A percentile compares a stretch with the other conserved stretches of the same genome.
phyloP scores from a whole-genome alignment of 2,797 vertebrate genomes.

The Sebastiscus albofasciatus region DNA sequence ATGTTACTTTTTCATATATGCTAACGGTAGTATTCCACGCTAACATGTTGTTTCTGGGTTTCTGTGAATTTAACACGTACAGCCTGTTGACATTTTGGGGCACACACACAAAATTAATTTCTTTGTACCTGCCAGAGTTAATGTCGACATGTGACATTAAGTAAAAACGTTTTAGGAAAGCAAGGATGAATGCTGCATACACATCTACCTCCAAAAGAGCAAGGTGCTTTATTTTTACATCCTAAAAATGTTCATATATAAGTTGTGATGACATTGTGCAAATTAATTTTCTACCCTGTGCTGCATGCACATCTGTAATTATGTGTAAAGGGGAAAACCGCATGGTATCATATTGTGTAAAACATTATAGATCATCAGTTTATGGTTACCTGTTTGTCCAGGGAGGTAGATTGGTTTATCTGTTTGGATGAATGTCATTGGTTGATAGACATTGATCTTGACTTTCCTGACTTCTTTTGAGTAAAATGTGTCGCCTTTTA shows the following conservation, averaged over 20 bases:
- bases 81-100: background rate
- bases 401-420: constrained; percentile 93
- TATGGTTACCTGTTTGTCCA: constrained; percentile 78
- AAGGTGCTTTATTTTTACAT: background rate
- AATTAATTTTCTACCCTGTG: background rate
- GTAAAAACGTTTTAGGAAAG: background rate
- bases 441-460: constrained; percentile 67
- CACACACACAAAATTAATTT: background rate
- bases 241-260: background rate
- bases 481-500: constrained; percentile 78
- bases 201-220: background rate
- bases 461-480: constrained; percentile 81
- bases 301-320: background rate
- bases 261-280: background rate
- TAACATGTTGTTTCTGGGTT: too few relatives aligned
- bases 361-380: background rate
- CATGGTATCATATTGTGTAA: background rate
- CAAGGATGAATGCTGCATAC: background rate
- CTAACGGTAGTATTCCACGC: background rate
- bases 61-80: background rate
- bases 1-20: background rate
- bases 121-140: too few relatives aligned
- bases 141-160: background rate
- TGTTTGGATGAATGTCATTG: constrained; percentile 85
- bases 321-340: background rate